These are phyloP conservation scores for Eledona agricola DNA, from an alignment of 2,888 invertebrate species.

Conservation along the genomic window DNA sequence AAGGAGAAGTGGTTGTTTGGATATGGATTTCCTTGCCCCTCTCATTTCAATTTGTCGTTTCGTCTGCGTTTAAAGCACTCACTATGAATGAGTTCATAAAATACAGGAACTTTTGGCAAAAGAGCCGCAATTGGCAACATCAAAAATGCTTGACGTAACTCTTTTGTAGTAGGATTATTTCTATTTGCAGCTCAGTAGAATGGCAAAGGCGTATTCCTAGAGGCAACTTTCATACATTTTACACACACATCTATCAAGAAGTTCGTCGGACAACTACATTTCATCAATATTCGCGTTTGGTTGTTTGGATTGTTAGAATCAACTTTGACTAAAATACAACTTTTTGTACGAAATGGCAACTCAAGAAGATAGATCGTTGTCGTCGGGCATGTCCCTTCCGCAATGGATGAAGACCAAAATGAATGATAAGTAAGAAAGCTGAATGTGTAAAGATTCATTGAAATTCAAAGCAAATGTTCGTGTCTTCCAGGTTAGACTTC, in stretches of 20 bases:
- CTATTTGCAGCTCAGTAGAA: constrained; percentile 50
- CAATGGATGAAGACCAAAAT: constrained; percentile 79
- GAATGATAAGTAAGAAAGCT: constrained; percentile 62
- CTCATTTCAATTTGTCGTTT: too few relatives aligned
- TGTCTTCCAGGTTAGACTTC: constrained; percentile 64
- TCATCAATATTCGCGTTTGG: constrained; percentile 17
- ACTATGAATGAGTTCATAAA: too few relatives aligned
- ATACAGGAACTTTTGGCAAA: constrained; percentile 18
- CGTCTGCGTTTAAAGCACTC: too few relatives aligned
- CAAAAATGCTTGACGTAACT: constrained; percentile 33
- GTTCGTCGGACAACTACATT: background rate
- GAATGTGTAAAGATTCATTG: constrained; percentile 1
- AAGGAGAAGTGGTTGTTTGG: too few relatives aligned
- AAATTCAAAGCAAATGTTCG: constrained; percentile 2
- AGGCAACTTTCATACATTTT: constrained; percentile 24
- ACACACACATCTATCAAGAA: constrained; percentile 25
- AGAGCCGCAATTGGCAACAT: constrained; percentile 15
- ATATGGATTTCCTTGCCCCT: too few relatives aligned
- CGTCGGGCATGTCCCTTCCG: constrained; percentile 71
- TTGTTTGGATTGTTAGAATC: constrained; percentile 21
- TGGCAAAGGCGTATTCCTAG: constrained; percentile 52
- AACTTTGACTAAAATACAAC: constrained; percentile 10
- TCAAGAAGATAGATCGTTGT: constrained; percentile 66
- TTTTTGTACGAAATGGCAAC: constrained; percentile 49
- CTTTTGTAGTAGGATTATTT: constrained; percentile 43